Percentiles rank a stretch among this genome's conserved stretches.
phyloP scores from a whole-genome alignment of 2,113 vertebrate species.

The Empidonax traillii region DNA sequence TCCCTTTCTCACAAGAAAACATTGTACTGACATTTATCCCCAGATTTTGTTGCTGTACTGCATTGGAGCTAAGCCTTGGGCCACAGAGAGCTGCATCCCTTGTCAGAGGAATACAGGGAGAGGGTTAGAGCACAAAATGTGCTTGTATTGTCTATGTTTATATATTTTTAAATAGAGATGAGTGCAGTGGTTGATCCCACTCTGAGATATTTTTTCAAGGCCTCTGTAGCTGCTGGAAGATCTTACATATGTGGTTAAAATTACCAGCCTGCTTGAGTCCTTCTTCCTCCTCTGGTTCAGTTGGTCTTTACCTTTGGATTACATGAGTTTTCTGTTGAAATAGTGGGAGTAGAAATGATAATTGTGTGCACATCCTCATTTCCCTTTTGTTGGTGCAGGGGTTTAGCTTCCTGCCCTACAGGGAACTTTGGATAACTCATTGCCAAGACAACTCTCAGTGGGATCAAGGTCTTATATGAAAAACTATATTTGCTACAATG shows the following conservation, averaged over 20 bases:
- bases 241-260: not conserved
- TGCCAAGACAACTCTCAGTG: not conserved
- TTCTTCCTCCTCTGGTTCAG: not conserved
- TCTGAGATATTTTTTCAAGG: not conserved
- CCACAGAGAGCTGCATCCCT: not conserved
- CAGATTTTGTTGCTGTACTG: not conserved
- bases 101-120: not conserved
- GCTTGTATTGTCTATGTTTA: not conserved
- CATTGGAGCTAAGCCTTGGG: not conserved
- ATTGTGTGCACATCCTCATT: not conserved
- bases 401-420: not conserved
- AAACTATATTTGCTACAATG: not conserved
- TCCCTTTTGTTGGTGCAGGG: not conserved
- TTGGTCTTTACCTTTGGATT: not conserved
- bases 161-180: not conserved
- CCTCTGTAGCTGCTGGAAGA: not conserved
- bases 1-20: not conserved
- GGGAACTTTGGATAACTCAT: not conserved
- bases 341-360: not conserved
- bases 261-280: not conserved
- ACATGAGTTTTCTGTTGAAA: not conserved
- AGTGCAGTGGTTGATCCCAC: not conserved
- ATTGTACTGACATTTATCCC: not conserved
- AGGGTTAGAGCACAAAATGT: not conserved
- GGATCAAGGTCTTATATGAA: not conserved